phyloP scores from a whole-genome alignment of 2,888 invertebrate species.

The Elmis aenea region DNA sequence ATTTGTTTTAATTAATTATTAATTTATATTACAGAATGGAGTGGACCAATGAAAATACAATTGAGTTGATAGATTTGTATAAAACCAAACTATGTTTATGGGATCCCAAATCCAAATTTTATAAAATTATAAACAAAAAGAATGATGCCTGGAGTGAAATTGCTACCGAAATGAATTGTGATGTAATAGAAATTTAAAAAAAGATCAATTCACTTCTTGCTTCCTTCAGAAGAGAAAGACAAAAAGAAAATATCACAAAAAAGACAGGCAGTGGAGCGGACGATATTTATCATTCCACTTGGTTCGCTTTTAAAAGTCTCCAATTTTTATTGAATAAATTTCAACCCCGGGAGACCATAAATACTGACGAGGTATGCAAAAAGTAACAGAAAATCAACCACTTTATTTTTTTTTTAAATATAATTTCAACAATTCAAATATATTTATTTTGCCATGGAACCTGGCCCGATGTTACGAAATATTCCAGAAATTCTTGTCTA shows the following conservation, averaged over 20 bases:
- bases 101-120: constrained; percentile 6
- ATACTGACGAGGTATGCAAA: constrained; percentile 9
- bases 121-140: constrained; percentile 3
- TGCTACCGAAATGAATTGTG: constrained; percentile 6
- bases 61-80: too few relatives aligned
- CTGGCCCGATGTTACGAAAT: constrained; percentile 23
- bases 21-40: too few relatives aligned
- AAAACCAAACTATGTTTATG: too few relatives aligned
- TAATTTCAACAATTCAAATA: constrained; percentile 1
- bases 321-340: constrained; percentile 15
- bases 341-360: constrained; percentile 7
- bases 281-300: too few relatives aligned
- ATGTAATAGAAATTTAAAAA: constrained; percentile 7
- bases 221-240: constrained; percentile 18
- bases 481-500: constrained; percentile 23
- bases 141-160: constrained; percentile 10
- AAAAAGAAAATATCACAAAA: too few relatives aligned
- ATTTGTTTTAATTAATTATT: too few relatives aligned
- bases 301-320: constrained; percentile 18
- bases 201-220: constrained; percentile 21
- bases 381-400: too few relatives aligned
- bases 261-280: too few relatives aligned
- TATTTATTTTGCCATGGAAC: constrained; percentile 24
- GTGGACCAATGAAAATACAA: too few relatives aligned
- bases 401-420: too few relatives aligned